Base-by-base conservation (phyloP, 1,140 invertebrate genomes). In the Trachymyrmex cornetzi region DNA sequence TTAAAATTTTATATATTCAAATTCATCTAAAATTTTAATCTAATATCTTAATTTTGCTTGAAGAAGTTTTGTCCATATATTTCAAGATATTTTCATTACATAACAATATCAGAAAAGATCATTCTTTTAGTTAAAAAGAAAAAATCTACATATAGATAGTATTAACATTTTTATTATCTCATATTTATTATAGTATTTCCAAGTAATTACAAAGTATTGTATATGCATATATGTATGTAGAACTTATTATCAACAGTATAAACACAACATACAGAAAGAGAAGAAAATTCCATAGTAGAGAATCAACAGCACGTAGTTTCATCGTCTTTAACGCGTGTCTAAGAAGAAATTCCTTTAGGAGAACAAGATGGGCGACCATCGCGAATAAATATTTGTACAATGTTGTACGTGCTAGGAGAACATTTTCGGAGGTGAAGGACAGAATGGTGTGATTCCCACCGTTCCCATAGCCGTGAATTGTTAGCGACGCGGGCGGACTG, bases 281-380 rank as follows among this genome's bases (percentile, higher is more conserved):
- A 50, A 77, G 44, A 59, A 64, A 77, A 71, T 81, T 81, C n/a
- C 48, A 27, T 44, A 24, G 12, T 4, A 24, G 24, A 22, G 53
- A 82, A 53, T 66, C 79, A 71, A 72, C 53, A 84, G 27, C 27
- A 55, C 48, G 77, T 72, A 72, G 34, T 55, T 72, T 34, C 44
- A 27, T 61, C 67, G 50, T 74, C 24, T 88, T 89, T 86, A 89
- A 77, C 80, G 57, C 38, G n/a, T 38, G 27, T 77, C 84, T 85
- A n/a, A 59, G 50, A 57, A 85, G 75, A 85, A 85, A 89, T 80
- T 85, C 53, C 24, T 5, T 4, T 9, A 22, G 16, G 30, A 19
- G 59, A 67, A 9, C 22, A 38, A 30, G 22, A 38, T 50, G 6
- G 16, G 22, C 19, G 84, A 71, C 34, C 64, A 27, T 67, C 24